Evolutionary conservation across 2,113 vertebrate species (phyloP), one percentile per base, ranked within the genome.

Genomic region (Polyodon spathula): DNA sequence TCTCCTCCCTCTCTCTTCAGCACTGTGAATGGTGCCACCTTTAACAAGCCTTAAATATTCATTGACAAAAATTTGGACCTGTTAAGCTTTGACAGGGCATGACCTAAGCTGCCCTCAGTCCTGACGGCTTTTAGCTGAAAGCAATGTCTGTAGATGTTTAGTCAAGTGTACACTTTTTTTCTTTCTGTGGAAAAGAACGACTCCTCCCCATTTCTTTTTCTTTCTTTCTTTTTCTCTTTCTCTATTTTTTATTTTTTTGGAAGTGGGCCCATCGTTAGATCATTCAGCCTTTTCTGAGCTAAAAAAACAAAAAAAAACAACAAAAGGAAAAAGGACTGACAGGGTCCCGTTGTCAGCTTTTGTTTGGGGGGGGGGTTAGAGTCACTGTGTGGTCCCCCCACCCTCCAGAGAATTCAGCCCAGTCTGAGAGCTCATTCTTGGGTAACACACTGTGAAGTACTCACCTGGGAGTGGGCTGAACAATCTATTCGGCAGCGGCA

Each of bases 31-130:
- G n/a, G n/a, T n/a, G n/a, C n/a, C n/a, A n/a, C n/a, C n/a, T n/a
- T n/a, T n/a, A n/a, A n/a, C n/a, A n/a, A n/a, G n/a, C n/a, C n/a
- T n/a, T n/a, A n/a, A n/a, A n/a, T n/a, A n/a, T n/a, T n/a, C n/a
- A n/a, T n/a, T n/a, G n/a, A n/a, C n/a, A n/a, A n/a, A n/a, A n/a
- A n/a, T 73, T 72, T 74, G 73, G 69, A 81, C 73, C 75, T 64
- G 69, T 78, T 81, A 78, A 80, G 72, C 83, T 86, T 80, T 84
- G 82, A 77, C 83, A 83, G 80, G 78, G 82, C 83, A 83, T 81
- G 75, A 73, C 81, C 76, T 10, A 63, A 66, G 75, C 76, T 64
- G 67, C 75, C 80, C 86, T 76, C 75, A 4, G 37, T 44, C 68
- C 76, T 70, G 71, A 74, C 78, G 75, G 75, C 68, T 74, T 77